These are phyloP conservation scores for Andinoacara biseriatus DNA, from an alignment of 2,113 vertebrate genomes.

Conservation along the genomic window DNA sequence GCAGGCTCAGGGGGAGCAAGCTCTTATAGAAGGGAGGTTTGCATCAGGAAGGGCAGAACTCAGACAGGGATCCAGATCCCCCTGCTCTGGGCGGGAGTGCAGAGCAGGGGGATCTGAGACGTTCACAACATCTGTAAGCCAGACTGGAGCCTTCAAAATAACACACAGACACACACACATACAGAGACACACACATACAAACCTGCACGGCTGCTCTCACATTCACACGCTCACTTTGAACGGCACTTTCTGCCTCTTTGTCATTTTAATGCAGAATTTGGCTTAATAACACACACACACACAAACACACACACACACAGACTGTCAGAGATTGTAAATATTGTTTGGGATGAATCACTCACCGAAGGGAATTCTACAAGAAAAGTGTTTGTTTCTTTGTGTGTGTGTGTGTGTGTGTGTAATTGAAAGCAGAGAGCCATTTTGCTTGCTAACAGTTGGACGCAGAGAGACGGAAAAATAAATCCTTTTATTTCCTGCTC, in stretches of 20 bases:
- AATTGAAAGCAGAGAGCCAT: conserved; percentile 22
- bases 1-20: no score
- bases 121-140: no score
- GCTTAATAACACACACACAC: not conserved
- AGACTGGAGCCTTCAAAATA: no score
- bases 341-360: conserved; percentile 35
- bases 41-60: no score
- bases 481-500: not conserved
- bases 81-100: no score
- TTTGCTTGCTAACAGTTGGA: not conserved
- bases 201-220: not conserved
- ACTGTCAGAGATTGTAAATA: conserved; percentile 17
- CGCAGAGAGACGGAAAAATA: not conserved
- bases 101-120: no score
- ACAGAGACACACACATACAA: no score
- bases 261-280: not conserved
- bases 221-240: not conserved
- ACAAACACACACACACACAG: not conserved
- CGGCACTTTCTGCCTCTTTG: not conserved
- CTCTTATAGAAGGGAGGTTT: no score
- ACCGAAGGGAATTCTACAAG: not conserved
- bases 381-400: not conserved
- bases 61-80: no score
- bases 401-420: no score
- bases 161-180: no score